Percentiles rank a stretch among this genome's conserved stretches.
Conservation (phyloP, 2,113 vertebrate genomes). For the Tinamus guttatus region DNA sequence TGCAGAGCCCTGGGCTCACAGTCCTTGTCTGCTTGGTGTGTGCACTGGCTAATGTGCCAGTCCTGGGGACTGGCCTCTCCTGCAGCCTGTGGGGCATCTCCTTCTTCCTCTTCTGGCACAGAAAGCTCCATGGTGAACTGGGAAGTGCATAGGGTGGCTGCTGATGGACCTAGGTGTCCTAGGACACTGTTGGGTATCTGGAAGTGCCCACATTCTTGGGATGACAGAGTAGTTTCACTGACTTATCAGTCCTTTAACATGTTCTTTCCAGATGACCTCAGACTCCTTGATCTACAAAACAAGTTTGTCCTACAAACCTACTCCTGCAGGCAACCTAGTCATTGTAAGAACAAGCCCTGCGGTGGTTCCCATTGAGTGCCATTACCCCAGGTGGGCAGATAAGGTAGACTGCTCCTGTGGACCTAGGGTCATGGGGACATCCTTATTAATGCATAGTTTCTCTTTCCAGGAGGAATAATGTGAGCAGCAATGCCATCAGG, state of each 20-base stretch:
- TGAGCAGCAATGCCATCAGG: neutral
- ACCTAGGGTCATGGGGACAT: rapidly evolving
- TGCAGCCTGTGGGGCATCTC: too few species aligned
- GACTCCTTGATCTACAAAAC: conserved; percentile 39
- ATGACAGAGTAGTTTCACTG: neutral
- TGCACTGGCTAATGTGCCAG: neutral
- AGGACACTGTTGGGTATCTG: too few species aligned
- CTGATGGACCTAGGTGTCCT: too few species aligned
- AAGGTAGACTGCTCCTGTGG: rapidly evolving
- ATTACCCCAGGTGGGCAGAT: conserved; percentile 31
- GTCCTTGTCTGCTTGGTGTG: neutral
- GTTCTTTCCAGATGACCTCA: neutral
- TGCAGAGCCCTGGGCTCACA: neutral
- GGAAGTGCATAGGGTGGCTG: neutral
- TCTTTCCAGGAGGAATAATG: neutral
- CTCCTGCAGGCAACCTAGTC: neutral
- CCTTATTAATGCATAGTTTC: rapidly evolving
- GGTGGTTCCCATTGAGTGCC: conserved; percentile 57
- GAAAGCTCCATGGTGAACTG: neutral
- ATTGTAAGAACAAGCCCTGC: neutral
- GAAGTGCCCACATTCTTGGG: neutral
- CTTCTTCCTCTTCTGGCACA: too few species aligned
- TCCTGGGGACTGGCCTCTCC: neutral
- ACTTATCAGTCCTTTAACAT: neutral
- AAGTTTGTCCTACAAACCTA: conserved; percentile 6